Evolutionary conservation across 2,888 invertebrate species (phyloP), one percentile per base, ranked within the genome.

Genomic region (Carcina quercana): DNA sequence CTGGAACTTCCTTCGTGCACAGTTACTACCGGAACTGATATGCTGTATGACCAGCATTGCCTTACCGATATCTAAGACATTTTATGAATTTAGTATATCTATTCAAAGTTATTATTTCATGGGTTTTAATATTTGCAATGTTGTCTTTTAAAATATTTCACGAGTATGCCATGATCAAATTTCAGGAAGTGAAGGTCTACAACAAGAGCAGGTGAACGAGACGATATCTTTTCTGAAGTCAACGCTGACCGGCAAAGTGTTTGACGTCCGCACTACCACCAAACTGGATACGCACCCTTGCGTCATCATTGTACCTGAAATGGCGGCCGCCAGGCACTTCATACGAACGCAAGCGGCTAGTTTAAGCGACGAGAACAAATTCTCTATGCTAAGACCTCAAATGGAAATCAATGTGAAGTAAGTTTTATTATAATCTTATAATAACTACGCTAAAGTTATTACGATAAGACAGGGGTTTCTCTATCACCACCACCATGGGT

Each of bases 321-420:
- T 98, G 96, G 97, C 95, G 1, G 94, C 96, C 1, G 97, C 98
- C 0, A 86, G 98, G 26, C 97, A 98, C 72, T 97, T 98, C 59
- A 90, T 98, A 32, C 88, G 94, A 32, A 96, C 96, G 0, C 95
- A 96, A 55, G 91, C 95, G 31, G 90, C 91, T 47, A 89, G 88
- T 51, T 68, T 95, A 33, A 88, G 91, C 0, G 95, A 97, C 52
- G 95, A 96, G 53, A 91, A 92, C 61, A 88, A 95, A 55, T 95
- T 91, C 59, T 91, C 93, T 1, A 71, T 97, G 36, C 76, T 98
- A 32, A 94, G 96, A 58, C 97, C 98, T 0, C 93, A 95, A 40
- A 83, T 98, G 27, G 98, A 98, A 79, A 90, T 98, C 31, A 98
- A 98, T 80, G 92, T 96, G 3, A 94, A 91, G 94, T 94, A 74